These are phyloP conservation scores for Chrysocyon brachyurus DNA, from an alignment of 2,797 vertebrate species.

Conservation along the genomic window DNA sequence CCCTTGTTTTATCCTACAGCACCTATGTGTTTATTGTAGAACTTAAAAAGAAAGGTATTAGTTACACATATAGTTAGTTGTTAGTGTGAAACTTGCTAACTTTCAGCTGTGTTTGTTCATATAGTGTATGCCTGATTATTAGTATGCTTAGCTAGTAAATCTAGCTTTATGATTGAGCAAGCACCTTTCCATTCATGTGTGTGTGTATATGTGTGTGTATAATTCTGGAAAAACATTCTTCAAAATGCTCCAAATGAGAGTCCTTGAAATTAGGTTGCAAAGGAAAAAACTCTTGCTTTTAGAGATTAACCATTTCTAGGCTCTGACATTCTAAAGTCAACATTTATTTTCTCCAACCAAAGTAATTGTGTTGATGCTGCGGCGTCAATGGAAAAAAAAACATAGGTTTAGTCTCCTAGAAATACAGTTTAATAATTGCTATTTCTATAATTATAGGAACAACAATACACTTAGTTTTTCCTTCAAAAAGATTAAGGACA, in stretches of 20 bases:
- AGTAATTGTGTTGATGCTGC: constrained; percentile 75
- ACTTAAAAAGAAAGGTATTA: not conserved
- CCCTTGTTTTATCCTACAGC: not conserved
- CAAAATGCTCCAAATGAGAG: not conserved
- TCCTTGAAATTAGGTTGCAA: constrained; percentile 13
- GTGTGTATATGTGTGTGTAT: not conserved
- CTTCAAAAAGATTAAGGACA: constrained; percentile 56
- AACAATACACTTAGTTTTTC: constrained; percentile 62
- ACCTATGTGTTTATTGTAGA: not conserved
- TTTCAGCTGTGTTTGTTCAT: not conserved
- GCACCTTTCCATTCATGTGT: not conserved
- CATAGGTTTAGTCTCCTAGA: constrained; percentile 58
- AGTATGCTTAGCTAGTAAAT: not conserved
- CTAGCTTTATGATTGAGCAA: not conserved
- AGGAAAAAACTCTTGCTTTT: not conserved
- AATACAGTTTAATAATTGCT: constrained; percentile 73
- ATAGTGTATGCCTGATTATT: not conserved
- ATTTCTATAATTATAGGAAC: constrained; percentile 49
- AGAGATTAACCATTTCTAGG: not conserved
- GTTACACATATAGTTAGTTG: not conserved
- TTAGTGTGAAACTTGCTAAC: not conserved
- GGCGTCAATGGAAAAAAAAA: constrained; percentile 54
- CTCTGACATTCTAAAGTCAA: constrained; percentile 5
- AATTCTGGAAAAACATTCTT: not conserved
- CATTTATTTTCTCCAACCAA: constrained; percentile 59